Base-by-base conservation (phyloP, 2,888 invertebrate species). In the Ormyrus thymus region DNA sequence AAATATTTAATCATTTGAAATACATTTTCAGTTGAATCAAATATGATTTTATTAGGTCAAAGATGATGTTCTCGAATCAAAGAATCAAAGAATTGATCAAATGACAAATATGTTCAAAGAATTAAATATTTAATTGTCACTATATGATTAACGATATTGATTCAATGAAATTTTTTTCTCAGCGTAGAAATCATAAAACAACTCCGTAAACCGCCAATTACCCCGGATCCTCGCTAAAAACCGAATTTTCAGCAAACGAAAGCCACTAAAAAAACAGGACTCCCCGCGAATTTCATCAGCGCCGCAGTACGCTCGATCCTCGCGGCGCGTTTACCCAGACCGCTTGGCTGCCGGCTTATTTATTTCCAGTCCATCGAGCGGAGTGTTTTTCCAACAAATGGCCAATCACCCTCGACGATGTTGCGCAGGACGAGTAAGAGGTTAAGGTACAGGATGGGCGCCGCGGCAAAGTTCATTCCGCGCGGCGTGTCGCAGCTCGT, bases 371-470 rank as follows among this genome's bases (percentile, higher is more conserved):
- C 29, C 29, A 29, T 29, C 3, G 29, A 29, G 29, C 3, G 29
- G 29, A 29, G 29, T 29, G 64, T 65, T 74, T 65, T 65, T 58
- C 58, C 65, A 66, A 66, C 65, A 66, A 74, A 74, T 74, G 65
- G 66, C 68, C 68, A 75, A 75, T 75, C 58, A 45, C 53, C 59
- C 58, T 61, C 9, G 51, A 1, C 9, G 53, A 65, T 5, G 46
- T 15, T 13, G 55, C 53, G 29, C 43, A 68, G 43, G 51, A 13
- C 43, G 55, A n/a, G 3, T 29, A 29, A 56, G 55, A 55, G 29
- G 29, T 1, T 29, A 7, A 13, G 45, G 11, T n/a, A 68, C 10
- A 56, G 13, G 10, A 29, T 53, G 6, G 29, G 43, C n/a, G 43
- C 10, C 13, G 5, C 29, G 29, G 13, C 5, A 46, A 50, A 58